Base-by-base conservation (phyloP, 1,140 invertebrate species). In the Ptiloglossa arizonensis region DNA sequence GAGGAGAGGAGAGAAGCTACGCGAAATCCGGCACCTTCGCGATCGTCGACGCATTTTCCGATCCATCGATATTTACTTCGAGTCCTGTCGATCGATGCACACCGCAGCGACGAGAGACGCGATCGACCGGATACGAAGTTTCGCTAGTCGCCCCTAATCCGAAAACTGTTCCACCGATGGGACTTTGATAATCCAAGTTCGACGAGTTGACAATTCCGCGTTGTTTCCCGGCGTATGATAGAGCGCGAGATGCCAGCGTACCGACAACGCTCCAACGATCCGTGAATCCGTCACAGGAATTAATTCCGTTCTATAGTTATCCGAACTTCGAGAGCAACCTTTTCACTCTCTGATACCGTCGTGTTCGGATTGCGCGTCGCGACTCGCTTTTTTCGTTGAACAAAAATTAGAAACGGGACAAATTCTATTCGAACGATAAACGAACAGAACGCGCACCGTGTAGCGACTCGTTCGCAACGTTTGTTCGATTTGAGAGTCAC, bases 101-200 rank as follows among this genome's bases (percentile, higher is more conserved):
- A 32, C 56, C 56, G 56, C 54, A 60, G 22, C 54, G 68, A 60
- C 9, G 59, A 62, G 59, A 62, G n/a, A 35, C n/a, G 35, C n/a
- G 22, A 22, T 22, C 59, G 59, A 38, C 11, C n/a, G 69, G 11
- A 48, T 60, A 38, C 24, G 29, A 72, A 72, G 69, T 72, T 72
- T 62, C 56, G 29, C 17, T 15, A 8, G 27, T n/a, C 19, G 6
- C 3, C 38, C 9, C 27, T 71, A 71, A 71, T 71, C 69, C 56
- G 69, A 48, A 62, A 62, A 62, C 41, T 46, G 41, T 24, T 71
- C 29, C 41, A 41, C 24, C 69, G 68, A 38, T n/a, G 54, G 27
- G 38, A 59, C 54, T 15, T 15, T 71, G 68, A 71, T 71, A 71
- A 71, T 59, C 68, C 54, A 71, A 71, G 38, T 71, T 60, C 38